Evolutionary conservation across 2,113 vertebrate species (phyloP).

Genomic region (Ptilorrhoa leucosticta): DNA sequence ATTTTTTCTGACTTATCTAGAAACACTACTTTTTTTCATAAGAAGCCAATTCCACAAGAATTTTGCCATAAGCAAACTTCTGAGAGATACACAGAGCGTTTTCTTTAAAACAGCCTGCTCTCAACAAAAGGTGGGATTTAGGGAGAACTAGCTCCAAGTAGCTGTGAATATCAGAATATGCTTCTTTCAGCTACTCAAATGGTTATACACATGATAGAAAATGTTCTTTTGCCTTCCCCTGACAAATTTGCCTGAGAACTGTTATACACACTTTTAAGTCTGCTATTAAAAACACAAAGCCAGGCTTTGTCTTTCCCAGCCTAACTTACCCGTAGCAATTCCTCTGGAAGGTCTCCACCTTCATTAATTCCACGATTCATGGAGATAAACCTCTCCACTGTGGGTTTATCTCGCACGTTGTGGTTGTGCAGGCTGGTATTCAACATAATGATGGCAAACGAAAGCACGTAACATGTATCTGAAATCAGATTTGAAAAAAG

Average conservation of each 20-base stretch:
- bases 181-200: background rate
- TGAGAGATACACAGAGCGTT: background rate
- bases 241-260: background rate
- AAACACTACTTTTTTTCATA: background rate
- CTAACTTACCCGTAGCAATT: constrained; percentile 87
- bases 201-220: background rate
- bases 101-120: background rate
- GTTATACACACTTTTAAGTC: background rate
- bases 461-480: constrained; percentile 97
- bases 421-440: constrained; percentile 98
- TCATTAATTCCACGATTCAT: constrained; percentile 99
- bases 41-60: background rate
- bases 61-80: background rate
- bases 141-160: background rate
- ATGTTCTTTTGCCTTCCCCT: background rate
- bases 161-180: background rate
- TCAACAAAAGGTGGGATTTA: background rate
- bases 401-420: constrained; percentile 95
- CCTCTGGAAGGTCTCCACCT: constrained; percentile 95
- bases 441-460: constrained; percentile 96
- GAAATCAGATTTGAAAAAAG: background rate
- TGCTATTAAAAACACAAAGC: background rate
- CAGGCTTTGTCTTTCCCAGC: background rate
- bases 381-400: constrained; percentile 92
- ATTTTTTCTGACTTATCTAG: background rate